Base-by-base conservation (phyloP, 2,113 vertebrate genomes). In the Lagopus muta region DNA sequence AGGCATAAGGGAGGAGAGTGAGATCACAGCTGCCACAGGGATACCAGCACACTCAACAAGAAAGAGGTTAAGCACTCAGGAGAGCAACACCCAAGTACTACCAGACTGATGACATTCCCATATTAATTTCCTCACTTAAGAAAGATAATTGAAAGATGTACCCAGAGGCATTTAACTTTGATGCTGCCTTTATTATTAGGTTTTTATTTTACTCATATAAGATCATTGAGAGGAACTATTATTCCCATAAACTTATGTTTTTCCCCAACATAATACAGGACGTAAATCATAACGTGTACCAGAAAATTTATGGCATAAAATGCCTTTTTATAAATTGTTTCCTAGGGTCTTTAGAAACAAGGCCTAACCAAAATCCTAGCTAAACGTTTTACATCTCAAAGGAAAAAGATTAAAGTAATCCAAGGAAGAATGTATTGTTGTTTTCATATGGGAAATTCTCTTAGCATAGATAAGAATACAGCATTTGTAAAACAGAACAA, bases 81-180 rank as follows among this genome's bases (percentile, higher is more conserved):
- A 67, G 22, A 80, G 34, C 82, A 40, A 75, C 71, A 92, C 24
- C 25, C 30, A 66, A 95, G 83, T 77, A 89, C 12, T 74, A 38
- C 8, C 32, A 74, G 13, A 85, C 38, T 81, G 47, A 74, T 80
- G 36, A 93, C 40, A 76, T 89, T 81, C 62, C 30, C 17, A 69
- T 82, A 76, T 48, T 87, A 22, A 86, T 95, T 95, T 96, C 76
- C 48, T 92, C 92, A 34, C 84, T 84, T 88, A 72, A 47, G 65
- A 91, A 89, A 95, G 28, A 69, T 69, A 92, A 91, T 36, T 72
- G 77, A 89, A 96, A 95, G 30, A 82, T 72, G 61, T 13, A 71
- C 12, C 10, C 57, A 86, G 42, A 93, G 42, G 28, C 61, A 48
- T 84, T 92, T 86, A 61, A 93, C 78, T 80, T 61, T 89, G 61